Base-by-base conservation (phyloP, 35 echinoderm and acorn worm genomes). In the Eucidaris tribuloides region DNA sequence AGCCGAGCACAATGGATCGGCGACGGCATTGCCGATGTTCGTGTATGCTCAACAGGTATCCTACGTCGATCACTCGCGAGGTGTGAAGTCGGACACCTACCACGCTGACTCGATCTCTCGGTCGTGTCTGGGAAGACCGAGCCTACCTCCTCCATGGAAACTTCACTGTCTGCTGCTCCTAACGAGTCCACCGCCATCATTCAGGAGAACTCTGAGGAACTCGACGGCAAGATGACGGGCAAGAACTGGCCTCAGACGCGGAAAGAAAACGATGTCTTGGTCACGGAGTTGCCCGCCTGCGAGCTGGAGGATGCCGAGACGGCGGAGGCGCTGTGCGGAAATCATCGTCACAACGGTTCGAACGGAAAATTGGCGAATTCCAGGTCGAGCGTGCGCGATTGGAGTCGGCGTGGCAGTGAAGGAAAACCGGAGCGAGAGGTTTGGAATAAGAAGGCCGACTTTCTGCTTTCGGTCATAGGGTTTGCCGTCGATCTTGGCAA, bases 401-500 rank as follows among this genome's bases (percentile, higher is more conserved):
- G 44, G 37, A n/a, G 15, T 42, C 68, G 68, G 11, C 28, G 44
- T 3, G 68, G 44, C 68, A 38, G 30, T 34, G 61, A 74, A 24
- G 37, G 41, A 38, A 33, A 15, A 25, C 2, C 40, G 11, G 56
- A 62, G 27, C 46, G 80, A 58, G 50, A 64, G 30, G 42, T 44
- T 28, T 97, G 94, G 94, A 79, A 90, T 13, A 92, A 89, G 56
- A 97, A 97, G 49, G 78, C 85, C 2, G 94, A 97, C 34, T 97
- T 97, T 60, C 74, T 97, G 0, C 84, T 97, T 17, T 97, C 94
- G 18, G 90, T 97, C 20, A 86, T 97, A 37, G 94, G 94, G 0
- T 97, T 97, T 58, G 88, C 90, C 45, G 90, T 97, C 24, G 94
- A 97, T 45, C 63, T 97, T 9, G 90, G 79, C 27, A 97, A 97